Percentiles rank a stretch among this genome's conserved stretches.
Conservation (phyloP, 1,140 invertebrate genomes). For the Brachionus rotundiformis region DNA sequence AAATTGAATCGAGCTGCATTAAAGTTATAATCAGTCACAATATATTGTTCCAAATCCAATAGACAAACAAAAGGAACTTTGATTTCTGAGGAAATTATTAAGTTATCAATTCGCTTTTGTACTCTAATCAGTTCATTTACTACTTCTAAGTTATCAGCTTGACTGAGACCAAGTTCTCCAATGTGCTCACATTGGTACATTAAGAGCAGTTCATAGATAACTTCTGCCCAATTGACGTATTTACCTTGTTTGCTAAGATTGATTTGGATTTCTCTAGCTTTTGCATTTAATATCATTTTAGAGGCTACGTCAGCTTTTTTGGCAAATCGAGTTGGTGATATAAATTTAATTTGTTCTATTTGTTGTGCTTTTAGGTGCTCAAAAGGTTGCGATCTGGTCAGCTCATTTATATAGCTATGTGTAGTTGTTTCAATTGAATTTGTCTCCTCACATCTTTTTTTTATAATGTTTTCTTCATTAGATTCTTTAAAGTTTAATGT, state of each 20-base stretch:
- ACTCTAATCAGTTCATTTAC: background rate
- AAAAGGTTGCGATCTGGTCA: background rate
- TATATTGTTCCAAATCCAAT: conserved; percentile 11
- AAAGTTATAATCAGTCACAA: conserved; percentile 21
- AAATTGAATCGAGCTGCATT: background rate
- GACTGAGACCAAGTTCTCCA: background rate
- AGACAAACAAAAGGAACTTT: conserved; percentile 15
- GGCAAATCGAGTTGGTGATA: background rate
- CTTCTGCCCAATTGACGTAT: conserved; percentile 32
- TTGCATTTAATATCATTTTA: conserved; percentile 20
- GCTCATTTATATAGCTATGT: background rate
- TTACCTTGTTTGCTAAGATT: conserved; percentile 15
- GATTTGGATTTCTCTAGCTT: conserved; percentile 13
- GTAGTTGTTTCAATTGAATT: background rate
- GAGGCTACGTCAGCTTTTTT: background rate
- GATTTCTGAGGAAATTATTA: conserved; percentile 4
- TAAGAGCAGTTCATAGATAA: background rate
- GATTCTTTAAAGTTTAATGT: background rate
- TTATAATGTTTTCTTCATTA: background rate
- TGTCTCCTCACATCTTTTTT: background rate
- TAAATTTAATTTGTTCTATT: conserved; percentile 37
- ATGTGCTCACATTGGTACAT: background rate
- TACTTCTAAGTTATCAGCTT: conserved; percentile 9
- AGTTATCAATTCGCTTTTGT: conserved; percentile 17
- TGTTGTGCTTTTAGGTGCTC: background rate